Evolutionary conservation across 2,888 invertebrate species (phyloP), one percentile per base, ranked within the genome.

Genomic region (Xanthorhoe designata): DNA sequence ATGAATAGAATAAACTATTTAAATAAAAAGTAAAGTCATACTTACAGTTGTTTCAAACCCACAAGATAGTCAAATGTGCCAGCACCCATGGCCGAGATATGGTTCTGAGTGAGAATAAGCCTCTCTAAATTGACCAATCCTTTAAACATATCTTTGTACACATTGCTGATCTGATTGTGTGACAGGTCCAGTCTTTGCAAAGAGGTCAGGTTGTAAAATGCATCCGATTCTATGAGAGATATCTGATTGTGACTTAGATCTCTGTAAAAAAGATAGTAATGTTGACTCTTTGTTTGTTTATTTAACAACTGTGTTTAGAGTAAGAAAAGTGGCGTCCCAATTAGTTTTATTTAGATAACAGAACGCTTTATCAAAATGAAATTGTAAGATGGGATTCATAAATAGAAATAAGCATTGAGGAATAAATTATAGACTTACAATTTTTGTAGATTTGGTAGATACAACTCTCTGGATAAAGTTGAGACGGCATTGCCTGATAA

Each of bases 171-270:
- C 75, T 95, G 94, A 84, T 98, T 97, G 74, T 94, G 91, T 0
- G 96, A 96, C 64, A 97, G 83, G 83, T 96, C 96, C 70, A 97
- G 87, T 56, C 95, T 88, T 82, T 95, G 96, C n/a, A 97, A 89
- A 66, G 95, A 95, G 13, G 95, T 95, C 78, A 96, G 94, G 82
- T 96, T 96, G 73, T 94, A 94, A 84, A 98, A 98, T 59, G 97
- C 96, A 78, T 96, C 95, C 3, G 95, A 95, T 75, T 96, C 95
- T 77, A 98, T 95, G 17, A 94, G 88, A 52, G 95, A 94, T 80
- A 98, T 96, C 75, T 96, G 95, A 85, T 98, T 98, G 80, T 95
- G 95, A 82, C 96, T 97, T 59, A 98, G 92, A 88, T 98, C 97
- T 79, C 97, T 97, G 89, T 50, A 62, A 68, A 56, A 53, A 42